Evolutionary conservation across 2,113 vertebrate genomes (phyloP).

Genomic region (Peromyscus leucopus): DNA sequence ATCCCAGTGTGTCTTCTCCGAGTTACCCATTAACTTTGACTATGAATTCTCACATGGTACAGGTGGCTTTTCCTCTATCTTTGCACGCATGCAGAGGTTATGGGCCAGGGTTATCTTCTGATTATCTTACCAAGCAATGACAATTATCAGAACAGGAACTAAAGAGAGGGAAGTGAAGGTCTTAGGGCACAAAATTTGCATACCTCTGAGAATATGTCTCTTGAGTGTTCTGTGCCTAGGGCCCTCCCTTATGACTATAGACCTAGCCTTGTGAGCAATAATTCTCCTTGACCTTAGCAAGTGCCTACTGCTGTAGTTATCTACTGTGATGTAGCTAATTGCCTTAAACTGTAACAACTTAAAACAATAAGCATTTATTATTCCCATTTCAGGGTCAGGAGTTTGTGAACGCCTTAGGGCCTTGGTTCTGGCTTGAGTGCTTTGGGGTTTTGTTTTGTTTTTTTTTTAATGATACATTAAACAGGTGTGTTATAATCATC

Average conservation of each 20-base stretch:
- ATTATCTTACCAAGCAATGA: not conserved
- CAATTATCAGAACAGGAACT: not conserved
- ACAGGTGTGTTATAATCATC: not conserved
- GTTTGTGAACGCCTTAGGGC: not conserved
- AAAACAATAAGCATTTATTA: not conserved
- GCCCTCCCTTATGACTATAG: not conserved
- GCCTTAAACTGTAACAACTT: not conserved
- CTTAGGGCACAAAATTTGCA: not conserved
- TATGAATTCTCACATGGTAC: not conserved
- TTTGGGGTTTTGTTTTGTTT: not conserved
- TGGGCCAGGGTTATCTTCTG: not conserved
- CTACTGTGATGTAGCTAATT: not conserved
- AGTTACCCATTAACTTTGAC: conserved; percentile 24
- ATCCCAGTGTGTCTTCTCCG: not conserved
- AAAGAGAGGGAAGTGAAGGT: not conserved
- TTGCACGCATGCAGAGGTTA: not conserved
- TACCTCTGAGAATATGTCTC: not conserved
- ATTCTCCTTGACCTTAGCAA: not conserved
- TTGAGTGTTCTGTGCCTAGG: not conserved
- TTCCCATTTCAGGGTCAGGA: not conserved
- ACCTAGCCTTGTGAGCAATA: not conserved
- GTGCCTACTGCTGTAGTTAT: not conserved
- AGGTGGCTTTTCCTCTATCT: not conserved
- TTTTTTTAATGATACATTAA: not conserved
- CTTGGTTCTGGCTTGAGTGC: not conserved